These are phyloP conservation scores for Macrotus californicus DNA, from an alignment of 2,113 vertebrate species.

Conservation along the genomic window DNA sequence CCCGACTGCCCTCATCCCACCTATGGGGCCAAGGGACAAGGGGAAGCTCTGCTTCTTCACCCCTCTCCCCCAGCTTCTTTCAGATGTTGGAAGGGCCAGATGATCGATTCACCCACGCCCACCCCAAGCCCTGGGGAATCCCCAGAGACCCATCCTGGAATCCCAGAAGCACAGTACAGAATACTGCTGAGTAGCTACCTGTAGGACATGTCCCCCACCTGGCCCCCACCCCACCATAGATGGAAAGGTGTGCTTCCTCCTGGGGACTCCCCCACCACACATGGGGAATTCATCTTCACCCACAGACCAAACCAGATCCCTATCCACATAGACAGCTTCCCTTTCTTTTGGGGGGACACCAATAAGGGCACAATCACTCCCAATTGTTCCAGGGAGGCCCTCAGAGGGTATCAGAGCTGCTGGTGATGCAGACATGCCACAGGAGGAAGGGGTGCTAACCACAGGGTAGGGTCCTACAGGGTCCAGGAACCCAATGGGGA, in stretches of 20 bases:
- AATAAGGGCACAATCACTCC: not conserved
- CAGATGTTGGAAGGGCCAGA: not conserved
- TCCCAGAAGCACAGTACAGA: fast-evolving
- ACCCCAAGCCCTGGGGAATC: not conserved
- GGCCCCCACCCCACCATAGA: not conserved
- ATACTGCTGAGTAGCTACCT: too few species aligned
- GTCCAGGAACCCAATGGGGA: not conserved
- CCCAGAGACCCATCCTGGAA: not conserved
- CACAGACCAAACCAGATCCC: not conserved
- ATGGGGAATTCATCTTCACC: fast-evolving
- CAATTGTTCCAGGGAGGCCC: not conserved
- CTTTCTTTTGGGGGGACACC: not conserved
- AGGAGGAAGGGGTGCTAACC: not conserved
- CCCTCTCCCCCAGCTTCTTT: not conserved
- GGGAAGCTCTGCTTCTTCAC: not conserved
- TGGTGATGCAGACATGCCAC: fast-evolving
- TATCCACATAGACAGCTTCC: fast-evolving
- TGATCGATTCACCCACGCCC: not conserved
- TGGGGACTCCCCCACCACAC: not conserved
- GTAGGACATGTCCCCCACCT: not conserved
- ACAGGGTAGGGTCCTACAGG: not conserved
- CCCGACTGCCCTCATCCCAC: not conserved
- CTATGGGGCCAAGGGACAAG: not conserved
- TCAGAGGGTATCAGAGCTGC: not conserved
- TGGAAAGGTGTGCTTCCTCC: not conserved